Percentiles rank a stretch among this genome's conserved stretches.
phyloP scores from a whole-genome alignment of 2,888 invertebrate genomes.

The Alloplasta piceator region DNA sequence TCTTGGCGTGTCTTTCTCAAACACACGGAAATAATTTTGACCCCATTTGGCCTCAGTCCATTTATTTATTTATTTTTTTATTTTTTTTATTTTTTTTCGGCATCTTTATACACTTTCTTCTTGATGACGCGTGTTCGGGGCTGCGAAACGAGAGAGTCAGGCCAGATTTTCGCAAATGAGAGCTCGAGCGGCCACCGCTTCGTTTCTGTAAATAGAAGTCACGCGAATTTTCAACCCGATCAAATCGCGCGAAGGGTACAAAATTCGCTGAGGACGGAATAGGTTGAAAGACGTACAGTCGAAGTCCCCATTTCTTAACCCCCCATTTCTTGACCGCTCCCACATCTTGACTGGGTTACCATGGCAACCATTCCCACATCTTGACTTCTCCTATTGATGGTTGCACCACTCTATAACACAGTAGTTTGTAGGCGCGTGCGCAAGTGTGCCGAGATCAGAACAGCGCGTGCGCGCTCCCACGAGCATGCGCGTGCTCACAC shows the following conservation, averaged over 20 bases:
- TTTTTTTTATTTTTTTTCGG: not conserved
- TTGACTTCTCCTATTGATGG: too few species aligned
- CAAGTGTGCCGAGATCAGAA: too few species aligned
- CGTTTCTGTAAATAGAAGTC: conserved; percentile 61
- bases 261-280: conserved; percentile 9
- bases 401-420: too few species aligned
- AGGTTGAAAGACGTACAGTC: too few species aligned
- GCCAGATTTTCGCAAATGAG: conserved; percentile 10
- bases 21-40: conserved; percentile 51
- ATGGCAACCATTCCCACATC: too few species aligned
- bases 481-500: too few species aligned
- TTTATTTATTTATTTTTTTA: not conserved
- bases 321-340: too few species aligned
- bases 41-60: conserved; percentile 53
- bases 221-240: conserved; percentile 53
- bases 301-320: too few species aligned
- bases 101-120: conserved; percentile 37
- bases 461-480: too few species aligned
- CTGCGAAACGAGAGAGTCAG: not conserved
- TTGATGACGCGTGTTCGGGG: conserved; percentile 34
- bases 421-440: too few species aligned
- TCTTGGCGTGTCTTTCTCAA: conserved; percentile 8
- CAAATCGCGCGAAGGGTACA: conserved; percentile 38
- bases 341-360: too few species aligned
- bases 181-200: conserved; percentile 32